Conservation (phyloP, 2,888 invertebrate genomes). For the Pterostichus madidus region DNA sequence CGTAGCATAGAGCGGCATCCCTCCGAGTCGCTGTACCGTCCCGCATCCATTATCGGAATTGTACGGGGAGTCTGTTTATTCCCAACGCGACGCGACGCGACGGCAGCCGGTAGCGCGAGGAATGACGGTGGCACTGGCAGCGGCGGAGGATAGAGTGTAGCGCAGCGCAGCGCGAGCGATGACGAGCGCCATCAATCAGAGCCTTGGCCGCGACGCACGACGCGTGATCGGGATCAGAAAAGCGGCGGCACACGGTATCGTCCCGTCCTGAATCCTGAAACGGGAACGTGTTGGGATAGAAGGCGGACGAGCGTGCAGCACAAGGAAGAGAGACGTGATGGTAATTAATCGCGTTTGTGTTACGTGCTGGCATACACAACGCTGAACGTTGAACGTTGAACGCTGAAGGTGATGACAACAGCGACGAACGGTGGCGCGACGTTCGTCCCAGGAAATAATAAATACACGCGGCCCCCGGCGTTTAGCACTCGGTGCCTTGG, state of each 20-base stretch:
- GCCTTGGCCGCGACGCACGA: slow-evolving; percentile 37
- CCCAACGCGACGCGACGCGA: slow-evolving; percentile 60
- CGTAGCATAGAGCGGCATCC: slow-evolving; percentile 35
- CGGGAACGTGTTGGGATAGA: slow-evolving; percentile 17
- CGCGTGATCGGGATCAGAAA: slow-evolving; percentile 42
- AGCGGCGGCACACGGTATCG: slow-evolving; percentile 9
- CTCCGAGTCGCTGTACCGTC: slow-evolving; percentile 62
- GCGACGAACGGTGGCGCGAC: slow-evolving; percentile 34
- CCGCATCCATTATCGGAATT: slow-evolving; percentile 67
- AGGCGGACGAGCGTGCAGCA: slow-evolving; percentile 2
- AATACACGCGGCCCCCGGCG: slow-evolving; percentile 61
- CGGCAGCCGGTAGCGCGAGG: slow-evolving; percentile 15
- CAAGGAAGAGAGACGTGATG: slow-evolving; percentile 49
- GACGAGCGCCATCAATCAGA: slow-evolving; percentile 59
- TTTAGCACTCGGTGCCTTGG: slow-evolving; percentile 61
- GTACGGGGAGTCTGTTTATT: slow-evolving; percentile 67
- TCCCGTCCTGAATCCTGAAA: slow-evolving; percentile 20
- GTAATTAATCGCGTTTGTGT: slow-evolving; percentile 52
- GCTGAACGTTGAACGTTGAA: not conserved
- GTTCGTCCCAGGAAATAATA: slow-evolving; percentile 64
- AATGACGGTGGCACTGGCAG: not conserved
- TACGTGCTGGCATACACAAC: slow-evolving; percentile 26
- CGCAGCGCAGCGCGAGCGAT: slow-evolving; percentile 33
- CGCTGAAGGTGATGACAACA: slow-evolving; percentile 50
- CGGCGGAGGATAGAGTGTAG: slow-evolving; percentile 15